Conservation (phyloP, 2,797 vertebrate species). For the Crax fasciolata region DNA sequence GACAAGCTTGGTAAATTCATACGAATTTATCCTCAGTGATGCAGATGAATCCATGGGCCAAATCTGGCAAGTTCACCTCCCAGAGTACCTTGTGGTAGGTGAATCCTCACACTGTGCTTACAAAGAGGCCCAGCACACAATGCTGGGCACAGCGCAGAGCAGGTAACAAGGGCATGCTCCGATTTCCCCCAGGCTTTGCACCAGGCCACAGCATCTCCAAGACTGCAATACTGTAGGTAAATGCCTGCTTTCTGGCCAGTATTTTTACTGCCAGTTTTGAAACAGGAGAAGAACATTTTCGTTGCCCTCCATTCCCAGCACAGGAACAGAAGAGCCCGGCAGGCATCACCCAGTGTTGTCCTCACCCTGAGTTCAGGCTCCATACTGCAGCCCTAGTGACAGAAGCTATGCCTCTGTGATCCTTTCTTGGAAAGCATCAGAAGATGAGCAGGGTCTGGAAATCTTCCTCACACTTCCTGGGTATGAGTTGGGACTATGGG, state of each 20-base stretch:
- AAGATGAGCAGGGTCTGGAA: not conserved
- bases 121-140: fast-evolving
- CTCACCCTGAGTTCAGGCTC: not conserved
- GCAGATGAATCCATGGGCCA: not conserved
- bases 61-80: slow-evolving; percentile 34
- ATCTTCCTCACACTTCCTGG: not conserved
- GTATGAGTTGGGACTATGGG: not conserved
- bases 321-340: not conserved
- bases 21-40: not conserved
- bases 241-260: not conserved
- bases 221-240: not conserved
- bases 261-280: not conserved
- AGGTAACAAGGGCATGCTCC: not conserved
- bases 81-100: not conserved
- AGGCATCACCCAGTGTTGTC: not conserved
- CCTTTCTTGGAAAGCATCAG: not conserved
- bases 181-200: not conserved
- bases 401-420: not conserved
- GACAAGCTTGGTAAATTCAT: too few species aligned
- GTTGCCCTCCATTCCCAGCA: not conserved
- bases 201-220: not conserved
- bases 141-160: fast-evolving
- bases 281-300: not conserved
- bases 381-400: not conserved
- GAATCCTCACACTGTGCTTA: not conserved